Base-by-base conservation (phyloP, 2,113 vertebrate genomes). In the Echinops telfairi region DNA sequence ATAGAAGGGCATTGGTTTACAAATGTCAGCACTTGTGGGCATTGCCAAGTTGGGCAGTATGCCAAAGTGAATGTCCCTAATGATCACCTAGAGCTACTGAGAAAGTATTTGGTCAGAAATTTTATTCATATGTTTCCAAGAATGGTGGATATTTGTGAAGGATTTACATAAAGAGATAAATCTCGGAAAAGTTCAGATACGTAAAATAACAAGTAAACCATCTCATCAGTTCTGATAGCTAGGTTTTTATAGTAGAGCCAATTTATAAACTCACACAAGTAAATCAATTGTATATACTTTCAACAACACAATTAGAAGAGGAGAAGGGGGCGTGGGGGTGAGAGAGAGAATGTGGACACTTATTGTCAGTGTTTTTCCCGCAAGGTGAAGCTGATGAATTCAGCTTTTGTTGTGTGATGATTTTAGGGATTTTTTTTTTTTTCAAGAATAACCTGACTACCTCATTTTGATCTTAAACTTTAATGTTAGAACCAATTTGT, bases 171-270 rank as follows among this genome's bases (percentile, higher is more conserved):
- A 83, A 86, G 71, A 84, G 6, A 16, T 86, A 90, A 86, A 90
- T 89, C 11, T 92, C 36, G 75, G 53, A 29, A 81, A 87, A 95
- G 88, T 88, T 79, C 6, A 75, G 71, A 73, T 94, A n/a, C 53
- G 6, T 77, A 47, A 60, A 90, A 76, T 9, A 89, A 53, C 66
- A 58, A 93, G 33, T 19, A 79, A 76, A 81, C 60, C 11, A 43
- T 75, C 79, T 62, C 62, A 70, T 71, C 6, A 43, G 36, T 43
- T 90, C 70, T 43, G 20, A 10, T 62, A 75, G 8, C 3, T 76
- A 22, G 8, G 10, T 81, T 86, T 96, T 86, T 93, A 85, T 23
- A 36, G 14, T 70, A 3, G 71, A 40, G 22, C 5, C 11, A 23
- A 83, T 43, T 70, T 29, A 14, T 60, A 22, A 40, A 47, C 9